Evolutionary conservation across 1,140 invertebrate species (phyloP), one percentile per base, ranked within the genome.

Genomic region (Diachasma alloeum): DNA sequence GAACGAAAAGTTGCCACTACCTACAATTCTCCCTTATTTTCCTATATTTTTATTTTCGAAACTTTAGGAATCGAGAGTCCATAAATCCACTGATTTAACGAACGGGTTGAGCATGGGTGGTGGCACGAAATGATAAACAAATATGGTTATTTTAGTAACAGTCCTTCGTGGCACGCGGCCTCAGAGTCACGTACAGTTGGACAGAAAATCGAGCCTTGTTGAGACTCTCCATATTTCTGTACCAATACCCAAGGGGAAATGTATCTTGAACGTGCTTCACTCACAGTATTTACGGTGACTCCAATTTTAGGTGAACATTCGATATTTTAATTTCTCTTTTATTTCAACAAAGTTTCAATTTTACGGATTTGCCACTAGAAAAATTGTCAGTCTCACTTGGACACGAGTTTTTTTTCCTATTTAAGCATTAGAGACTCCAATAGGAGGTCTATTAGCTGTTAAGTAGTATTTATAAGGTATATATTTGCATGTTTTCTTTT

Each of bases 171-270:
- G 17, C 69, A 56, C 53, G 36, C 26, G 10, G 44, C 73, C 39
- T 48, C 73, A 72, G 53, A 79, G 78, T 79, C 78, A 79, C 78
- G 78, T 79, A 77, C 75, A 73, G 75, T 77, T 67, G 36, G 75
- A 77, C 77, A 73, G 76, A 77, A 77, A 79, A 79, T 79, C 78
- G 75, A 79, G 69, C 74, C 75, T 79, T 79, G 78, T 79, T 79
- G 73, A 79, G 73, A 79, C 75, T 77, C 75, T 77, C 56, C 24
- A n/a, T 70, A 68, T 70, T 67, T 74, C 36, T 79, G 74, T 78
- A 72, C 39, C 67, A 74, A 31, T 67, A 79, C 17, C 26, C 11
- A 75, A 53, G 22, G 44, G 75, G 72, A 79, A 77, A 79, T 42
- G 68, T 77, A 75, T 79, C 69, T 59, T 66, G 78, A 75, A 79